Base-by-base conservation (phyloP, 2,888 invertebrate genomes). In the Diaphora mendica region DNA sequence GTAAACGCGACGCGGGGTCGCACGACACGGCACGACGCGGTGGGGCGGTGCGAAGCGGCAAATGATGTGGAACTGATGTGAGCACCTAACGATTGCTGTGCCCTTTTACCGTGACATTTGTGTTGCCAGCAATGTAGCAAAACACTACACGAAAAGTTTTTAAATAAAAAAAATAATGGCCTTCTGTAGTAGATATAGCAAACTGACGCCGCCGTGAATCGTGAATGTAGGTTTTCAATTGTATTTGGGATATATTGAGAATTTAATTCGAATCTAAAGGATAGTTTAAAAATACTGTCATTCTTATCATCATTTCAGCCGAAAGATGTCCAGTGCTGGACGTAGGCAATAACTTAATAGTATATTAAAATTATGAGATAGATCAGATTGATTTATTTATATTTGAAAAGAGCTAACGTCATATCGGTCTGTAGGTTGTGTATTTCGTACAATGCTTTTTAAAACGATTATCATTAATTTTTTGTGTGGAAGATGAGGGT, bases 61-160 rank as follows among this genome's bases (percentile, higher is more conserved):
- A 93, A 92, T 92, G 93, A 92, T 79, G 90, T 85, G 91, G 90
- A 90, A 92, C 91, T 90, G 88, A 91, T 89, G 91, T 85, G 88
- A 88, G 84, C 88, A 89, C 88, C 90, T 92, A 91, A 91, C 91
- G 92, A 92, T 92, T 90, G 87, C 89, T 87, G 86, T 86, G 87
- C 87, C 87, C 90, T 89, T 89, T 90, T 87, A 87, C 88, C 85
- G 86, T 83, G 81, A 86, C 84, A 66, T 62, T 70, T 62, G 70
- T 59, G 62, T 70, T 62, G 70, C 62, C 70, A 70, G 42, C 26
- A 23, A 20, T 39, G 3, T n/a, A 68, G 13, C 30, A 62, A 30
- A 62, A 62, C n/a, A 51, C 20, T 68, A 51, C 17, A 68, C 13
- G 9, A n/a, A 68, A 51, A 39, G 17, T n/a, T 23, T 13, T 17